These are phyloP conservation scores for Orchestia grillus DNA, from an alignment of 1,140 invertebrate genomes.

Conservation along the genomic window DNA sequence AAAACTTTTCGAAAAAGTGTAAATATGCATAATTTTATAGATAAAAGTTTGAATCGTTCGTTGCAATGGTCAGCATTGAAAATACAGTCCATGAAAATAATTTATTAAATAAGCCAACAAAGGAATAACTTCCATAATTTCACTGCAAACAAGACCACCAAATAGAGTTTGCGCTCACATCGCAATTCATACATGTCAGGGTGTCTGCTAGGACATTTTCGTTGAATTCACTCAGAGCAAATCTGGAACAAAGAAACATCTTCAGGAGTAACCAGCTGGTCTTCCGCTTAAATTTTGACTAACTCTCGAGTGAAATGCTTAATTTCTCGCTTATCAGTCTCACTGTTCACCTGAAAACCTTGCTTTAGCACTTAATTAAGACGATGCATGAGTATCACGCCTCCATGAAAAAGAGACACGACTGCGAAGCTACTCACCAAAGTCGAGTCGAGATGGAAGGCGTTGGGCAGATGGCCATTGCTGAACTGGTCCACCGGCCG, in stretches of 20 bases:
- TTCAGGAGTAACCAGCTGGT: not conserved
- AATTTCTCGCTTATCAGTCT: not conserved
- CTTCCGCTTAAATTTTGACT: not conserved
- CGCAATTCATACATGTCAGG: no score
- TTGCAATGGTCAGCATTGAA: no score
- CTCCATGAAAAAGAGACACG: not conserved
- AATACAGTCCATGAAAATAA: no score
- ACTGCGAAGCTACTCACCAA: slow-evolving; percentile 65
- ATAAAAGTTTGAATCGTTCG: no score
- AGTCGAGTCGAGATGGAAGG: slow-evolving; percentile 97
- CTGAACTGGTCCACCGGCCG: slow-evolving; percentile 97
- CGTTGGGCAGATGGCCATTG: slow-evolving; percentile 93
- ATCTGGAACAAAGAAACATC: not conserved
- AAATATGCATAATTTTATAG: no score
- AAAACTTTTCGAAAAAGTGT: no score
- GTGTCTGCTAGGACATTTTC: not conserved
- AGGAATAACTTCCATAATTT: no score
- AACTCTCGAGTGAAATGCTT: not conserved
- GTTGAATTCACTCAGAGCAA: not conserved
- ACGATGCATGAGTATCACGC: not conserved
- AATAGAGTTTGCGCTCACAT: no score
- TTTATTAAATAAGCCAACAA: no score
- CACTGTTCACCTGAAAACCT: no score
- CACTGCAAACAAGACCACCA: no score
- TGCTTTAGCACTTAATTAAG: not conserved